These are phyloP conservation scores for Bellardia bayeri DNA, from an alignment of 2,888 invertebrate genomes.

Conservation along the genomic window DNA sequence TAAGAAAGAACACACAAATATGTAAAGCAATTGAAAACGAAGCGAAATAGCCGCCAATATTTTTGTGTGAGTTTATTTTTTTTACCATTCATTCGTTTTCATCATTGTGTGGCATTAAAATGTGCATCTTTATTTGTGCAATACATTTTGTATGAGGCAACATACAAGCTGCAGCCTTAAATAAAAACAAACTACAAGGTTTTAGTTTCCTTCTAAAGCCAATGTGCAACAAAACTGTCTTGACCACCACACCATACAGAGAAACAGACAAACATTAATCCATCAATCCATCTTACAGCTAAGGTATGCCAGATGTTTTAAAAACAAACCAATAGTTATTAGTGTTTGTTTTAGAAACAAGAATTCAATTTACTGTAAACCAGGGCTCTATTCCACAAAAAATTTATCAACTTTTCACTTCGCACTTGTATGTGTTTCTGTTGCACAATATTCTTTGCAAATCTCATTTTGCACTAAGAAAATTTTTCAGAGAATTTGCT, in stretches of 20 bases:
- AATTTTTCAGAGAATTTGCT: too few relatives aligned
- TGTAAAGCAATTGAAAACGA: constrained; percentile 71
- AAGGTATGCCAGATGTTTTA: constrained; percentile 36
- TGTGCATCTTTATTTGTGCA: constrained; percentile 74
- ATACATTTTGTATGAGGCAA: constrained; percentile 54
- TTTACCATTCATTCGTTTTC: constrained; percentile 25
- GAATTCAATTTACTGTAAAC: too few relatives aligned
- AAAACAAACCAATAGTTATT: neutral
- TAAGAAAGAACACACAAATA: constrained; percentile 61
- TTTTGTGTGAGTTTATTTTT: constrained; percentile 21
- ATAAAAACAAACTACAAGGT: constrained; percentile 64
- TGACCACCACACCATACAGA: constrained; percentile 61
- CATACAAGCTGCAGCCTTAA: neutral
- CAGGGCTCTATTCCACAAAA: too few relatives aligned
- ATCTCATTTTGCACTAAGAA: too few relatives aligned
- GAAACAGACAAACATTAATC: constrained; percentile 75
- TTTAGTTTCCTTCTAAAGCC: constrained; percentile 70
- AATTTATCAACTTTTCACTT: too few relatives aligned
- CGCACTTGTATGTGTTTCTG: too few relatives aligned
- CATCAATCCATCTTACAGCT: constrained; percentile 76
- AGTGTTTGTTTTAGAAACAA: too few relatives aligned
- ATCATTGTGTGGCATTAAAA: constrained; percentile 73
- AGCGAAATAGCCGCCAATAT: constrained; percentile 57
- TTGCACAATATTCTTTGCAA: too few relatives aligned
- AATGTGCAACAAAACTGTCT: constrained; percentile 59